phyloP scores from a whole-genome alignment of 2,797 vertebrate species.

The Furcifer pardalis region DNA sequence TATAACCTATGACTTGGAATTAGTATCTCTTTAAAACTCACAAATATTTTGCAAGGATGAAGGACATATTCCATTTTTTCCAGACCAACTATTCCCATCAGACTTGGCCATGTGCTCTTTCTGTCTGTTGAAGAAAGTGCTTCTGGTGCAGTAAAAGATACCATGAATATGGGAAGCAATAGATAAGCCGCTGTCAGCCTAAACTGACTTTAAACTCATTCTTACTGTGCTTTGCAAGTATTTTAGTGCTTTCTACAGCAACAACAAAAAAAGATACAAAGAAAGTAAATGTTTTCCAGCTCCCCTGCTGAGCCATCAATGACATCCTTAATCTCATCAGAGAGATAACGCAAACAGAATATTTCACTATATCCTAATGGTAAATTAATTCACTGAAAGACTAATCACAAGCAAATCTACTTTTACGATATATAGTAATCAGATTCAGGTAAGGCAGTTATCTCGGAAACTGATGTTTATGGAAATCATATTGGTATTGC shows the following conservation, averaged over 20 bases:
- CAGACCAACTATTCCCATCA: constrained; percentile 38
- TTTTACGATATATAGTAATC: constrained; percentile 17
- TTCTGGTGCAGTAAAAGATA: background rate
- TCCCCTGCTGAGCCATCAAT: background rate
- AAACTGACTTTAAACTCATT: background rate
- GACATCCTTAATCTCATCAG: background rate
- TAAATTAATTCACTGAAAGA: constrained; percentile 49
- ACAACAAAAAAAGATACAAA: background rate
- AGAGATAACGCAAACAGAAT: background rate
- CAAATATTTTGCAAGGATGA: constrained; percentile 42
- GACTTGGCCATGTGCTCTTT: background rate
- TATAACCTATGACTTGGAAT: constrained; percentile 61
- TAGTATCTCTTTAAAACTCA: constrained; percentile 63
- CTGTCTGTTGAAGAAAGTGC: background rate
- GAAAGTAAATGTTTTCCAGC: background rate
- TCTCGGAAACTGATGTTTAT: constrained; percentile 39
- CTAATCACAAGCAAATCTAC: constrained; percentile 23
- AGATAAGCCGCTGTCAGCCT: background rate
- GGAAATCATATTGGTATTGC: constrained; percentile 4
- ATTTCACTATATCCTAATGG: constrained; percentile 31
- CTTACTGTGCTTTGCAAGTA: background rate
- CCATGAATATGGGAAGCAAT: background rate
- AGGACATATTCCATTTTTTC: background rate
- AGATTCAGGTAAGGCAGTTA: constrained; percentile 33
- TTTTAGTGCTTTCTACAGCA: background rate